Conservation (phyloP, 2,888 invertebrate genomes). For the Rhamnusium bicolor region DNA sequence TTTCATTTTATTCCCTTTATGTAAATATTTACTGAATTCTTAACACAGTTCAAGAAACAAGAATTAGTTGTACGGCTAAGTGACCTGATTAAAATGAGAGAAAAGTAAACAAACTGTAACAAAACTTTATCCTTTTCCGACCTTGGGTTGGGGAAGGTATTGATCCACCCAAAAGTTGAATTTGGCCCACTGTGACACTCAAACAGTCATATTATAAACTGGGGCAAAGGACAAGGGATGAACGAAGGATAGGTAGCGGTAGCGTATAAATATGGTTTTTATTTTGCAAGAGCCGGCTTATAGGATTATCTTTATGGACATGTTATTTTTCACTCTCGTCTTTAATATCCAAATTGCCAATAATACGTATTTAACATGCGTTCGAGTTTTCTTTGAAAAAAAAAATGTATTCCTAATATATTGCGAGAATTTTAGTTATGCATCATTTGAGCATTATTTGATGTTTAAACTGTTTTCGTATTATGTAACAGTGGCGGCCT, state of each 20-base stretch:
- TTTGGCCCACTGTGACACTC: constrained; percentile 5
- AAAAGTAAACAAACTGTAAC: background rate
- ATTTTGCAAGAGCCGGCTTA: background rate
- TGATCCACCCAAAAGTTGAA: constrained; percentile 19
- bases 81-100: background rate
- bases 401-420: background rate
- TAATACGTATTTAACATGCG: background rate
- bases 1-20: background rate
- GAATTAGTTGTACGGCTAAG: background rate
- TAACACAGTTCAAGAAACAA: background rate
- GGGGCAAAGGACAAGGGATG: background rate
- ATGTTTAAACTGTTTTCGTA: too few relatives aligned
- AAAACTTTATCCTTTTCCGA: constrained; percentile 15
- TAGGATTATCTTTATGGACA: background rate
- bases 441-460: too few relatives aligned
- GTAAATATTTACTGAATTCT: background rate
- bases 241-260: background rate
- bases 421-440: background rate
- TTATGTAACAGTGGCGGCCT: too few relatives aligned
- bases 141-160: constrained; percentile 18
- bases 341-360: background rate
- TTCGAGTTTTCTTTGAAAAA: background rate
- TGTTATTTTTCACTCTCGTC: background rate
- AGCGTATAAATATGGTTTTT: background rate
- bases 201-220: background rate